Conservation (phyloP, 2,113 vertebrate genomes). For the Papio anubis region DNA sequence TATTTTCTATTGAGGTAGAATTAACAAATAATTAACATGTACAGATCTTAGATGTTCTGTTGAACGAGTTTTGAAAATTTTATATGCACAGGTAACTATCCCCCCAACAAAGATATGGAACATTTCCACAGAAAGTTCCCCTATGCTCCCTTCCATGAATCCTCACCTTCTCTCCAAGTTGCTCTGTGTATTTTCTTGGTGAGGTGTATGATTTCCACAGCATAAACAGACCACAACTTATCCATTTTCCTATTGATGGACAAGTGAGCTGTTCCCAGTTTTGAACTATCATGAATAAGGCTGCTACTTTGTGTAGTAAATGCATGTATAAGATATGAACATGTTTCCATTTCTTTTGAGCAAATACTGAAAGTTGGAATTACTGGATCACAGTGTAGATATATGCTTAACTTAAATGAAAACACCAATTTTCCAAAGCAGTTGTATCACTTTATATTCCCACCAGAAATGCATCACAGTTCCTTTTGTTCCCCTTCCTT, state of each 20-base stretch:
- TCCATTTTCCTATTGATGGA: neutral
- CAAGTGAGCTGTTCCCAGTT: neutral
- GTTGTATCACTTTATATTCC: neutral
- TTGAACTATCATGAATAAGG: neutral
- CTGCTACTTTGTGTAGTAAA: neutral
- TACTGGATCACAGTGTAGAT: neutral
- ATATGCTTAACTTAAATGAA: neutral
- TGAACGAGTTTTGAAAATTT: neutral
- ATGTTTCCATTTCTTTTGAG: neutral
- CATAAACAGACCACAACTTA: neutral
- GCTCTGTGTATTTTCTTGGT: neutral
- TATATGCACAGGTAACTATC: neutral
- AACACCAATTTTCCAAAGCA: neutral
- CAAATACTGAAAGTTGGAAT: neutral
- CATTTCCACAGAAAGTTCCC: conserved; percentile 13
- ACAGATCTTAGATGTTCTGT: neutral
- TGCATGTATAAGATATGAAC: neutral
- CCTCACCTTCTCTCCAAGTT: neutral
- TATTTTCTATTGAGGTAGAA: conserved; percentile 9
- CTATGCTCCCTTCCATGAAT: neutral
- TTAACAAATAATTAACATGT: conserved; percentile 29
- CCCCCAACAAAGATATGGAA: neutral
- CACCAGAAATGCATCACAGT: neutral
- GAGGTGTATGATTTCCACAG: neutral
- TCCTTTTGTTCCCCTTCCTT: neutral